These are phyloP conservation scores for Leptinotarsa rubiginosa DNA, from an alignment of 2,888 invertebrate species.

Conservation along the genomic window DNA sequence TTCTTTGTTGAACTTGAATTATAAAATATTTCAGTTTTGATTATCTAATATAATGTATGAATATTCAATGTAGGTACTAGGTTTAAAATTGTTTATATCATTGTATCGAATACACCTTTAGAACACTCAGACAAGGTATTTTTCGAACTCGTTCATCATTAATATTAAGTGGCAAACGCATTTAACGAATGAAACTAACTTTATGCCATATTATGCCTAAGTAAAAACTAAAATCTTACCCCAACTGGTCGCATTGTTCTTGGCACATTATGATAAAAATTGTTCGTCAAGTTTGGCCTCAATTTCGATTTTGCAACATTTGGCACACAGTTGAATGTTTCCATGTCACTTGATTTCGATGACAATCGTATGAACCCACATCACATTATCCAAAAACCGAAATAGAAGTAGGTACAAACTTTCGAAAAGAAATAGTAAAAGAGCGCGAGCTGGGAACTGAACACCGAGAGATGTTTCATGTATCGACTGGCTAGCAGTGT, in stretches of 20 bases:
- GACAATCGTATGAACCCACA: slow-evolving; percentile 22
- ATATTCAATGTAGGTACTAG: no score
- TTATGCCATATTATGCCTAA: neutral
- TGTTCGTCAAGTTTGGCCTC: slow-evolving; percentile 48
- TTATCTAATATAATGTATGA: no score
- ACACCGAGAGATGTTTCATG: slow-evolving; percentile 7
- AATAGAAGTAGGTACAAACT: slow-evolving; percentile 9
- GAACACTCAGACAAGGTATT: no score
- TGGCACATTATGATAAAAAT: slow-evolving; percentile 52
- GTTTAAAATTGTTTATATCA: no score
- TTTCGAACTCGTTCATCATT: no score
- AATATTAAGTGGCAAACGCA: neutral
- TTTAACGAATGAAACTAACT: neutral
- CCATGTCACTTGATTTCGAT: slow-evolving; percentile 46
- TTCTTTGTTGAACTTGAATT: neutral
- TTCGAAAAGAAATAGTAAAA: slow-evolving; percentile 24
- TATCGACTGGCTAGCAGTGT: slow-evolving; percentile 6
- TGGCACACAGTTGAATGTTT: slow-evolving; percentile 48
- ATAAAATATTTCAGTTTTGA: neutral
- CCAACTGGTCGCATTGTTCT: slow-evolving; percentile 51
- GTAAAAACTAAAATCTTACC: slow-evolving; percentile 44
- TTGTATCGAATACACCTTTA: no score
- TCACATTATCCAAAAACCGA: slow-evolving; percentile 34
- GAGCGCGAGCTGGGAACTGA: slow-evolving; percentile 7
- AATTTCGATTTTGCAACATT: slow-evolving; percentile 47